Percentiles rank a stretch among this genome's conserved stretches.
Evolutionary conservation across 2,113 vertebrate species (phyloP).

Genomic region (Phalacrocorax carbo): DNA sequence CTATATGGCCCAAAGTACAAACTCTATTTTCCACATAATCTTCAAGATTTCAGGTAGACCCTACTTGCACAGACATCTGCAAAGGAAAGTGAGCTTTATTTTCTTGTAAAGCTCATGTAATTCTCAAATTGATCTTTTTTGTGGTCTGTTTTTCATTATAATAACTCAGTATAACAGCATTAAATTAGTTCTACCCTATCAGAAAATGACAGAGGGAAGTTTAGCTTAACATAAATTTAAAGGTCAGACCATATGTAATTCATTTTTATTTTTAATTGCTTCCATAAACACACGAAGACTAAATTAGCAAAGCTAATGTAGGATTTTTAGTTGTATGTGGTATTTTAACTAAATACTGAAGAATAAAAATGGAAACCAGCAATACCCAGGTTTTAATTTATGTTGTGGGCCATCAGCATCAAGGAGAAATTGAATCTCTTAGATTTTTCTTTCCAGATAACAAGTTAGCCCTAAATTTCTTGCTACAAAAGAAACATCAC

Average conservation of each 20-base stretch:
- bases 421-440: background rate
- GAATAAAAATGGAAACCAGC: constrained; percentile 47
- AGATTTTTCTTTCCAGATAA: background rate
- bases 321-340: constrained; percentile 6
- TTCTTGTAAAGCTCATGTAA: background rate
- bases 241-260: background rate
- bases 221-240: background rate
- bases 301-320: constrained; percentile 9
- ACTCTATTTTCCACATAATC: background rate
- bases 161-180: background rate
- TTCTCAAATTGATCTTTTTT: background rate
- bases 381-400: constrained; percentile 26
- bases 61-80: background rate
- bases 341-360: constrained; percentile 20
- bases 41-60: background rate
- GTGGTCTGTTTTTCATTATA: background rate
- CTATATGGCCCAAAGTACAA: background rate
- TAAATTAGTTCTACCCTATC: background rate
- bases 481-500: background rate
- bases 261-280: constrained; percentile 36
- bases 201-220: background rate
- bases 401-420: background rate
- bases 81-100: background rate
- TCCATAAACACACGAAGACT: constrained; percentile 19
- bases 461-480: background rate